These are phyloP conservation scores for Microhierax caerulescens DNA, from an alignment of 2,797 vertebrate genomes.

Conservation along the genomic window DNA sequence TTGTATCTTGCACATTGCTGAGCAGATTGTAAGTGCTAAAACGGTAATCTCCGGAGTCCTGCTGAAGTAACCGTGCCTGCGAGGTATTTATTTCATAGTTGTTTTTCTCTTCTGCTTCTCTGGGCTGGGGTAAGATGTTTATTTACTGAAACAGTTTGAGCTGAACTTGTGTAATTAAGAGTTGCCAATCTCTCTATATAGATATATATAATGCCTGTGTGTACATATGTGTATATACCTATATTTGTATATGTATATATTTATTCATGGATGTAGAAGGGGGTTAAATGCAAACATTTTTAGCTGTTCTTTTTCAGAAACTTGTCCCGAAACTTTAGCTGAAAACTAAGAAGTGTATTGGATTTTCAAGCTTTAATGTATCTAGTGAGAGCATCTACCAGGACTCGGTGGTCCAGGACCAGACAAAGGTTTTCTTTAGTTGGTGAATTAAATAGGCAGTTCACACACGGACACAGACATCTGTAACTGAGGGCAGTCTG, in stretches of 20 bases:
- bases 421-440: neutral
- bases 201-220: neutral
- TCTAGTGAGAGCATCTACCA: neutral
- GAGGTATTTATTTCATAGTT: neutral
- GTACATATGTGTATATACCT: neutral
- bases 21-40: neutral
- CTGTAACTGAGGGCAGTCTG: neutral
- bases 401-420: neutral
- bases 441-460: neutral
- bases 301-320: neutral
- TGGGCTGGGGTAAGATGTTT: neutral
- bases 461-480: rapidly evolving
- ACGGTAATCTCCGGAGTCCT: neutral
- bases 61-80: neutral
- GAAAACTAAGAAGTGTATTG: neutral
- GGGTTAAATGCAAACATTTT: neutral
- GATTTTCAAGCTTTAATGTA: neutral
- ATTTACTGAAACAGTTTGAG: neutral
- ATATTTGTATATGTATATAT: neutral
- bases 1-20: neutral
- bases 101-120: slow-evolving; percentile 4
- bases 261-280: neutral
- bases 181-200: neutral
- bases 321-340: neutral
- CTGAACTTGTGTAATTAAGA: neutral